Conservation (phyloP, 1,140 invertebrate genomes). For the Dysdera silvatica region DNA sequence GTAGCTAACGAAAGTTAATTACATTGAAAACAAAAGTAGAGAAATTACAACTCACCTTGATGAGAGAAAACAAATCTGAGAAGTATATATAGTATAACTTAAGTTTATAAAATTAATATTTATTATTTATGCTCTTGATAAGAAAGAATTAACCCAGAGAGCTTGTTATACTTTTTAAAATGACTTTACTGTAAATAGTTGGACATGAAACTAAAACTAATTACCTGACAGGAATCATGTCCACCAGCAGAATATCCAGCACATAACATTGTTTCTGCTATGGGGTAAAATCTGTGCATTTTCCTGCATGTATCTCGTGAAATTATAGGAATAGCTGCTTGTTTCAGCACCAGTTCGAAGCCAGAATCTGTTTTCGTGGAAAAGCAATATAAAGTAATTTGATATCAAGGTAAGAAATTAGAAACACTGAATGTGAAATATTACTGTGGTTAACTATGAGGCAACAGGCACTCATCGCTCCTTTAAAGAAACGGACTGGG, state of each 20-base stretch:
- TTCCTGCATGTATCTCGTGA: conserved; percentile 16
- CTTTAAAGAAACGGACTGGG: too few relatives aligned
- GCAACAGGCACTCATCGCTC: too few relatives aligned
- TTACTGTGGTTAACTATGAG: too few relatives aligned
- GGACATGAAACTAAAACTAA: neutral
- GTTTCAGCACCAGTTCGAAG: conserved; percentile 26
- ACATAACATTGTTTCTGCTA: conserved; percentile 36
- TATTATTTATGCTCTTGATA: too few relatives aligned
- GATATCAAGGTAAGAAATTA: neutral
- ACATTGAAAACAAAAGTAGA: neutral
- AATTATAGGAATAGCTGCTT: conserved; percentile 28
- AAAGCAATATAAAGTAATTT: neutral
- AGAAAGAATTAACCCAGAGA: too few relatives aligned
- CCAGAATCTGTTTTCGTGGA: conserved; percentile 18
- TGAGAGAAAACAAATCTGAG: too few relatives aligned
- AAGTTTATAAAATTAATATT: too few relatives aligned
- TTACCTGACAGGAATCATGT: conserved; percentile 37
- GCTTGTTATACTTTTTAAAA: too few relatives aligned
- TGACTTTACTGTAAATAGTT: neutral
- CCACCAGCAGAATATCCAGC: conserved; percentile 37
- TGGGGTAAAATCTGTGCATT: conserved; percentile 15
- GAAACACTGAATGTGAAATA: neutral
- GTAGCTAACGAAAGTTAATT: neutral
- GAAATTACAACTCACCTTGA: too few relatives aligned
- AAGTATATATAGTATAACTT: too few relatives aligned